Percentiles rank a stretch among this genome's conserved stretches.
These are phyloP conservation scores for Hippocampus barbouri DNA, from an alignment of 2,113 vertebrate species.

Conservation along the genomic window DNA sequence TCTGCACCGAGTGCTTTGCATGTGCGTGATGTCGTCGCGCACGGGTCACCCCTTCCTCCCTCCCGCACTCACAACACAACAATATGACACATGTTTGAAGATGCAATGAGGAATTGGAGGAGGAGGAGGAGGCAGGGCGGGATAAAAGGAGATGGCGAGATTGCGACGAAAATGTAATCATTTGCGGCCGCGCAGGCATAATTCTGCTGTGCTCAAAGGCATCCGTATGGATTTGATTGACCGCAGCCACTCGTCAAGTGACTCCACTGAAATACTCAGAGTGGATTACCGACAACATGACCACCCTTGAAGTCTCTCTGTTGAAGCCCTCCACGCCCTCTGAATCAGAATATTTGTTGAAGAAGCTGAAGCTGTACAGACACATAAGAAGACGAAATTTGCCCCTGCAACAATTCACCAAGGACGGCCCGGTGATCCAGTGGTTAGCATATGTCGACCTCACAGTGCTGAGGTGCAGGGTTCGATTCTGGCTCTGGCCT, in stretches of 20 bases:
- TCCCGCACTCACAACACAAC: constrained; percentile 16
- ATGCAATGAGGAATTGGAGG: constrained; percentile 41
- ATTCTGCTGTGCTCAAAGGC: constrained; percentile 58
- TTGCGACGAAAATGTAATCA: constrained; percentile 65
- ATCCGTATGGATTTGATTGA: constrained; percentile 64
- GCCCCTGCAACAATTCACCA: not conserved
- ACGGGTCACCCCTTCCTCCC: constrained; percentile 11
- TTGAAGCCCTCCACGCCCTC: constrained; percentile 25
- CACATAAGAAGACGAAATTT: constrained; percentile 17
- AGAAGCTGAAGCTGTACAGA: constrained; percentile 9
- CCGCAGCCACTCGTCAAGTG: constrained; percentile 55
- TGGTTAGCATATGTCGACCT: no score
- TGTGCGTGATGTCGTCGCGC: constrained; percentile 18
- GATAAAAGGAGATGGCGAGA: constrained; percentile 58
- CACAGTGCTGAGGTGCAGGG: no score
- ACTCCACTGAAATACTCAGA: constrained; percentile 51
- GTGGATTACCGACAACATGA: constrained; percentile 51
- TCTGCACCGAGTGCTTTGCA: constrained; percentile 48
- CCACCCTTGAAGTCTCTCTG: constrained; percentile 52
- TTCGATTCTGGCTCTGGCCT: no score
- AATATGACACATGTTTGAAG: constrained; percentile 55
- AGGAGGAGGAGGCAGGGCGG: constrained; percentile 19
- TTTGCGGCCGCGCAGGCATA: constrained; percentile 62
- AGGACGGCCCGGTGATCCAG: no score
- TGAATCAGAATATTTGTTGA: constrained; percentile 18